Evolutionary conservation across 2,113 vertebrate species (phyloP).

Genomic region (Tenebrosternarchus preto): DNA sequence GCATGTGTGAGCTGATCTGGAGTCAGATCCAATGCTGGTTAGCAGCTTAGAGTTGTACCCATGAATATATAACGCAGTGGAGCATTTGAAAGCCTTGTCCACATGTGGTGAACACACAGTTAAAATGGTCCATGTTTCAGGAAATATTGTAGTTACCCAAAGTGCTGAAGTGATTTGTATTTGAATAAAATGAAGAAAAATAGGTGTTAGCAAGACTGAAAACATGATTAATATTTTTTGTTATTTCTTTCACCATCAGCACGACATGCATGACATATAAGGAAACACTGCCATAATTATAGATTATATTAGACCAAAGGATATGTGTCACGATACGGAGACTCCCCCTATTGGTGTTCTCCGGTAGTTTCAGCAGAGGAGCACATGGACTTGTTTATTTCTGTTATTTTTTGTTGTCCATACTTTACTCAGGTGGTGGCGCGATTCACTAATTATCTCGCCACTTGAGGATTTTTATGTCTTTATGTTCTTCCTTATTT

Average conservation of each 20-base stretch:
- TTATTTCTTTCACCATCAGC: background rate
- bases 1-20: background rate
- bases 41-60: constrained; percentile 7
- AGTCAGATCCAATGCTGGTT: constrained; percentile 15
- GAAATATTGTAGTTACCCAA: background rate
- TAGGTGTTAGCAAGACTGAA: background rate
- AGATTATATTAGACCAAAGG: background rate
- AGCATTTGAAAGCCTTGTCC: constrained; percentile 9
- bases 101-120: background rate
- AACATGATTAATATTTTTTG: background rate
- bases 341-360: too few relatives aligned
- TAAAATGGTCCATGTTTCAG: constrained; percentile 3
- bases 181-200: background rate
- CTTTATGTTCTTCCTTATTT: too few relatives aligned
- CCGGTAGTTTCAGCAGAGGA: too few relatives aligned
- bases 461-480: too few relatives aligned
- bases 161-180: background rate
- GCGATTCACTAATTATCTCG: too few relatives aligned
- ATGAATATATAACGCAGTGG: constrained; percentile 19
- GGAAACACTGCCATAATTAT: background rate
- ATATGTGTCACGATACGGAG: too few relatives aligned
- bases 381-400: too few relatives aligned
- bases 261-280: background rate
- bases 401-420: too few relatives aligned
- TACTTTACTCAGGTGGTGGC: too few relatives aligned